Base-by-base conservation (phyloP, 2,113 vertebrate species). In the Lampris incognitus region DNA sequence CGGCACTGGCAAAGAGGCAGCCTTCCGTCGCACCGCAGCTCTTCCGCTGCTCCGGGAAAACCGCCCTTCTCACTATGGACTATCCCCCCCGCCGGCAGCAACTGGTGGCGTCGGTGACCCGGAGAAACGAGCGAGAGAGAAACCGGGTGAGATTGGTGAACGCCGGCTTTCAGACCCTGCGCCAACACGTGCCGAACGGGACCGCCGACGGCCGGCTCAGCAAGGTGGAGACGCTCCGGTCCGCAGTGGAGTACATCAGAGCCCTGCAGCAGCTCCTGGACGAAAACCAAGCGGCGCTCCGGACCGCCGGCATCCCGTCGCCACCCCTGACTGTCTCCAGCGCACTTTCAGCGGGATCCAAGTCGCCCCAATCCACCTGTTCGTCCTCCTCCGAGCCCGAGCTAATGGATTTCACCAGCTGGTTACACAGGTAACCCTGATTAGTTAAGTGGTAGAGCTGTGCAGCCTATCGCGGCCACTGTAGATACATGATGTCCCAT, bases 61-160 rank as follows among this genome's bases (percentile, higher is more conserved):
- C 44, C 44, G 7, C 4, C 44, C 44, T 46, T 4, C 44, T 7
- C 44, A 7, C 4, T 5, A 46, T 46, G 44, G 44, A 4, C 7
- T 46, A 5, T 46, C 11, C 83, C 94, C 71, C 92, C 72, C 83
- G 66, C 50, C 71, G 88, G 88, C 64, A 78, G 80, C 77, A 89
- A 88, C 52, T 94, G 2, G 94, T 95, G 5, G 95, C 24, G 44
- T 46, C 95, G 1, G 95, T 96, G 78, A 95, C 96, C 8, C 91
- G 95, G 6, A 94, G 96, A 61, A 96, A 96, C 70, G 96, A 96
- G 76, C 93, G 96, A n/a, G 96, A 97, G 82, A 89, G 96, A 73
- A 96, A 97, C 90, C 95, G 96, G n/a, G 96, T 97, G 71, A 94
- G 94, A 67, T 90, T 96, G 87, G 96, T 96, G 7, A 97, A 97